Percentiles rank a stretch among this genome's conserved stretches.
Conservation (phyloP, 2,888 invertebrate species). For the Microplitis manilae region DNA sequence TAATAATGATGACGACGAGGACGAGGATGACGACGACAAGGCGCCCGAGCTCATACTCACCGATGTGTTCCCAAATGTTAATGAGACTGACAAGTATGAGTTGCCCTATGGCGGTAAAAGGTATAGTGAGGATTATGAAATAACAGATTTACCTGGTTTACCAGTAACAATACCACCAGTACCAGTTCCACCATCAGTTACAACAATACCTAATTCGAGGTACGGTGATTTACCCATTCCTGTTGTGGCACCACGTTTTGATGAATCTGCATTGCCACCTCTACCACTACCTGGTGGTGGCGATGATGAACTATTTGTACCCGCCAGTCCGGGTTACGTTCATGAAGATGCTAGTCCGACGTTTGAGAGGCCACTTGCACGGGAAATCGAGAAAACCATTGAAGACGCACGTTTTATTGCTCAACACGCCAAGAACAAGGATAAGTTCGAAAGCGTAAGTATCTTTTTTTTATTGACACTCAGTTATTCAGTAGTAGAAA, state of each 20-base stretch:
- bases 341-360: slow-evolving; percentile 82
- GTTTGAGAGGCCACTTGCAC: slow-evolving; percentile 85
- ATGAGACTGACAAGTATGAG: slow-evolving; percentile 79
- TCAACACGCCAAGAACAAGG: slow-evolving; percentile 95
- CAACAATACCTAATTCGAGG: slow-evolving; percentile 43
- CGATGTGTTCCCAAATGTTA: slow-evolving; percentile 81
- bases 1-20: slow-evolving; percentile 50
- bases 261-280: slow-evolving; percentile 78
- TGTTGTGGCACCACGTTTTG: slow-evolving; percentile 73
- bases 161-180: slow-evolving; percentile 43
- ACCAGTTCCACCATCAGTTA: slow-evolving; percentile 45
- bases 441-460: slow-evolving; percentile 94
- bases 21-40: slow-evolving; percentile 73
- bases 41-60: slow-evolving; percentile 80
- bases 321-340: slow-evolving; percentile 76
- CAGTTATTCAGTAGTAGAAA: too few species aligned
- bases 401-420: slow-evolving; percentile 95
- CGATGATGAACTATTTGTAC: slow-evolving; percentile 88
- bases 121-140: slow-evolving; percentile 82
- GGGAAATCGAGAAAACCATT: slow-evolving; percentile 93
- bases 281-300: slow-evolving; percentile 83
- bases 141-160: slow-evolving; percentile 71
- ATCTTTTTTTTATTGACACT: not conserved
- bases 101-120: slow-evolving; percentile 74
- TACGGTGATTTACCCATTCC: slow-evolving; percentile 73